Base-by-base conservation (phyloP, 1,140 invertebrate species). In the Melitaea cinxia region DNA sequence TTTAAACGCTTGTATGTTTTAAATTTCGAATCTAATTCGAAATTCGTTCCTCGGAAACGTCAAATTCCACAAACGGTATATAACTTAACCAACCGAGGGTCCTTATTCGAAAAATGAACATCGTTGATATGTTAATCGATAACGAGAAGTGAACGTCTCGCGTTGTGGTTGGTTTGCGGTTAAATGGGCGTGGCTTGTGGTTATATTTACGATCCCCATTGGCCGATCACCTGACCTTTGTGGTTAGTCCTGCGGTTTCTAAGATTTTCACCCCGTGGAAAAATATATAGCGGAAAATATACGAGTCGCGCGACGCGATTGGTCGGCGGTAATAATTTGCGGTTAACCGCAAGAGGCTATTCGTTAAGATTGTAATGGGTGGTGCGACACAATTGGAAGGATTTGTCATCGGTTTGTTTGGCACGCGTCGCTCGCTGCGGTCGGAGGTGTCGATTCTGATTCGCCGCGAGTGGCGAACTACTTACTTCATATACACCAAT, bases 141-240 rank as follows among this genome's bases (percentile, higher is more conserved):
- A 80, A 77, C 71, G 72, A 77, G 72, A 81, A 71, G 78, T 78
- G 75, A 83, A 78, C 80, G 84, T 91, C 88, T 91, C 85, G 86
- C 82, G 74, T 85, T 88, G 88, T 86, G 86, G 88, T 89, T 89
- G 88, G 88, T 88, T 91, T 89, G 86, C 82, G 88, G 86, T 91
- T 82, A 77, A 50, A 73, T 71, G 81, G 86, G 88, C 86, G 86
- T 85, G 84, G 86, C 72, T 83, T 88, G 88, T 60, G 88, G 88
- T 89, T 80, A 85, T 80, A 89, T 89, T 89, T 88, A 88, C 82
- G 76, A 79, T 57, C 75, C 75, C 77, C 54, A 91, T 91, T 91
- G 88, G 88, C 72, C 82, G 82, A 87, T 88, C 75, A 88, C 82
- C 82, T 89, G 86, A 87, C 85, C 83, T 89, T 91, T 89, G 88